Evolutionary conservation across 1,140 invertebrate species (phyloP), one percentile per base, ranked within the genome.

Genomic region (Proales similis): DNA sequence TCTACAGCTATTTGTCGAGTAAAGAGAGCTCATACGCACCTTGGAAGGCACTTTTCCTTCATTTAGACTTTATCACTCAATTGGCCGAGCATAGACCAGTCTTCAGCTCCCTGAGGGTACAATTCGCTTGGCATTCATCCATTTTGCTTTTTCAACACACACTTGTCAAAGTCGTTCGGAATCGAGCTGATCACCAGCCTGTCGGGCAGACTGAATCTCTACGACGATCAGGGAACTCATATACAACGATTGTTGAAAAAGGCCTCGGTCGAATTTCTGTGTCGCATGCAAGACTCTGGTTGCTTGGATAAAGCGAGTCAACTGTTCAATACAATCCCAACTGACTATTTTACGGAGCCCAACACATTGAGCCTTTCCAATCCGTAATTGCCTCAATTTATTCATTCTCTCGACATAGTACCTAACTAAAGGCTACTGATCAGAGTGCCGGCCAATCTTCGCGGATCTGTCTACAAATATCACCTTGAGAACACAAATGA

Each of bases 241-340:
- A 6, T 30, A 30, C 19, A 46, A 2, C 19, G 27, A 46, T 45
- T 61, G 20, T 32, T 61, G 9, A 61, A 46, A 46, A 30, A 29
- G 14, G 39, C 33, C 3, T 61, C 47, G 24, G 22, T 30, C 27
- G 57, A 61, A 45, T 61, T 61, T 17, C 39, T 27, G 11, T 61
- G 57, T 45, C 20, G 57, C 20, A 45, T 61, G 39, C 57, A 61
- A 61, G n/a, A 22, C 30, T 26, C 20, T n/a, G n/a, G 24, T 7
- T 24, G n/a, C n/a, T 29, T 61, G 17, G 47, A 61, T 45, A 61
- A 61, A 61, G 57, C 47, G 2, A 48, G n/a, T 29, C 14, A 30
- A 29, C 20, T 27, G 2, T 48, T 29, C 17, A 14, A 12, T 17
- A 26, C 3, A 6, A 48, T 48, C 11, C 26, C 47, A 48, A 17